Evolutionary conservation across 2,113 vertebrate species (phyloP), one percentile per base, ranked within the genome.

Genomic region (Sceloporus undulatus): DNA sequence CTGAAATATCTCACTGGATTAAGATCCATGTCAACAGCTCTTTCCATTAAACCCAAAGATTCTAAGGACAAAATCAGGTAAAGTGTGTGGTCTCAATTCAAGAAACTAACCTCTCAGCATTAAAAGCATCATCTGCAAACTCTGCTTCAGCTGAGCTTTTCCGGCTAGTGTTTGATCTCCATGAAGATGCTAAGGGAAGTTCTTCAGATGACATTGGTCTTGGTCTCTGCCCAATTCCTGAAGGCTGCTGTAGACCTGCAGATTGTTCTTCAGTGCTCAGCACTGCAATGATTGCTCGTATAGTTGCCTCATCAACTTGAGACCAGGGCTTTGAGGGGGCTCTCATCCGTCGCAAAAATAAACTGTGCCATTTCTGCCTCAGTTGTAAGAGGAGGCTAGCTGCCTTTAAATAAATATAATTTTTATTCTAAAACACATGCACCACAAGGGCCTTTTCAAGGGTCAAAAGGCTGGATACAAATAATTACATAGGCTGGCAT

Each of bases 141-240:
- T 97, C 96, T 25, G 90, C 79, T 91, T 97, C 97, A 90, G 92
- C 88, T 52, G 92, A 91, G 90, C 88, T 96, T 93, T 93, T 97
- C 52, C 93, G 96, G 14, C 88, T 96, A 90, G 94, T 97, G 75
- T 89, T 91, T 92, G 87, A 95, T 62, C 88, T 97, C 97, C 97
- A 97, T 0, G 95, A 88, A 16, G 96, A 95, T 16, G 92, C 68
- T 71, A 95, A 91, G n/a, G 92, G 92, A 80, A 91, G 93, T 40
- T 98, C 98, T 90, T 98, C 98, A 66, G 96, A 96, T 88, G 93
- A 92, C 95, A 98, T 95, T 73, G 97, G 97, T 81, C 97, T 97
- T 88, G 99, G 98, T 90, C 98, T 97, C 95, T 99, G 99, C 56
- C 99, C 98, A 88, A 99, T 98, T 79, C 99, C 98, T 40, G 98